A percentile compares a stretch with the other conserved stretches of the same genome.
phyloP scores from a whole-genome alignment of 1,140 invertebrate genomes.

The Diabrotica virgifera region DNA sequence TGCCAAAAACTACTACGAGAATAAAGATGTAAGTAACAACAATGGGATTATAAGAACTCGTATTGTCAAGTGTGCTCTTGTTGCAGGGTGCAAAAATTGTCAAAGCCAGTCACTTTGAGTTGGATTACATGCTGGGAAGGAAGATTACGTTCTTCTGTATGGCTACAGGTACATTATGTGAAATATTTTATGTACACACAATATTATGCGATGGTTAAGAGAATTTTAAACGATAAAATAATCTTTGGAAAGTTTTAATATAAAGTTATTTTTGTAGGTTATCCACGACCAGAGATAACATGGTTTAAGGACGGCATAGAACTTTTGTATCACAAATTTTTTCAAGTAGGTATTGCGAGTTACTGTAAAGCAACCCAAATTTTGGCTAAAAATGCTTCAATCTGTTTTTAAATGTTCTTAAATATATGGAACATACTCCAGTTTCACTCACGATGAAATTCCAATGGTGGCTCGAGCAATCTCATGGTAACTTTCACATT shows the following conservation, averaged over 20 bases:
- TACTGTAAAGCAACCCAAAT: too few relatives aligned
- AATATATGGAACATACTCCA: too few relatives aligned
- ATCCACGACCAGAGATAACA: conserved; percentile 81
- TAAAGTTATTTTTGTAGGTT: conserved; percentile 34
- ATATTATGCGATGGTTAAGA: neutral
- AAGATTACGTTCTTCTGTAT: conserved; percentile 90
- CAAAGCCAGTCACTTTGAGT: conserved; percentile 86
- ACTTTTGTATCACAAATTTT: conserved; percentile 80
- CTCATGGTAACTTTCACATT: too few relatives aligned
- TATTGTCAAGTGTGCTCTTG: neutral
- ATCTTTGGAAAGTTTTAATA: neutral
- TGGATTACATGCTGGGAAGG: conserved; percentile 87
- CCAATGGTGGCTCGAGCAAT: too few relatives aligned
- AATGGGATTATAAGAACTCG: neutral
- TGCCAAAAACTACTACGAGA: conserved; percentile 66
- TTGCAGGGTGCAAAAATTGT: conserved; percentile 85
- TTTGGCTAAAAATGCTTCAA: too few relatives aligned
- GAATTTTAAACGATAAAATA: neutral
- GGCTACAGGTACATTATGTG: conserved; percentile 61
- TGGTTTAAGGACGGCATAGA: conserved; percentile 93
- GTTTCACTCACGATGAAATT: too few relatives aligned
- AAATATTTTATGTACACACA: neutral
- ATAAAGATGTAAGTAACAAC: conserved; percentile 63
- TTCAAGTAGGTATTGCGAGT: conserved; percentile 62
- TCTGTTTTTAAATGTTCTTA: too few relatives aligned